Evolutionary conservation across 2,888 invertebrate genomes (phyloP).

Genomic region (Yponomeuta evonymella): DNA sequence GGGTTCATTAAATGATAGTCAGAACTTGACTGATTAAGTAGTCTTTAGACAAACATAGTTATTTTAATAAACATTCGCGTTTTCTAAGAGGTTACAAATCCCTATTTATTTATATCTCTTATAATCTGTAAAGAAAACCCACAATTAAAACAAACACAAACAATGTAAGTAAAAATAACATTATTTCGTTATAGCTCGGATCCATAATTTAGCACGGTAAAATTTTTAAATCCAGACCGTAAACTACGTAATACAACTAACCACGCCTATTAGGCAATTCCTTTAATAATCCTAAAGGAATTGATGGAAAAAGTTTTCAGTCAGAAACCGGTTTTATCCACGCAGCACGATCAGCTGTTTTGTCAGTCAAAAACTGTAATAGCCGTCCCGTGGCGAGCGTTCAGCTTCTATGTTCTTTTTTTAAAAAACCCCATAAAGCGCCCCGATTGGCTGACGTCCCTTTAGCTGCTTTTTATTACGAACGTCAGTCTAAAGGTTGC

Average conservation of each 20-base stretch:
- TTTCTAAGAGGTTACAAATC: too few species aligned
- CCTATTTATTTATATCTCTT: too few species aligned
- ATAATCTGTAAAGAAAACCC: too few species aligned
- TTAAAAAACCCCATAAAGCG: background rate
- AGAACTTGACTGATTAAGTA: too few species aligned
- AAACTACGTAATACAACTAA: background rate
- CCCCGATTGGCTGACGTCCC: background rate
- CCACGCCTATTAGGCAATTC: background rate
- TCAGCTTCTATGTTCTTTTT: background rate
- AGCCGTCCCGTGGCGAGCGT: background rate
- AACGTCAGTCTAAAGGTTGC: background rate
- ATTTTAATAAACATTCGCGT: too few species aligned
- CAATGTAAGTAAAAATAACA: too few species aligned
- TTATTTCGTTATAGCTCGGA: too few species aligned
- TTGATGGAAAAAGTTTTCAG: background rate
- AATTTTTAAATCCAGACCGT: background rate
- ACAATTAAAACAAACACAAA: too few species aligned
- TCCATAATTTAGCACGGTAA: background rate
- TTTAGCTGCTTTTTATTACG: background rate
- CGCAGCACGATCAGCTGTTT: slow-evolving; percentile 9
- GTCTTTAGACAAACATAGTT: too few species aligned
- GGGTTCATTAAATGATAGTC: too few species aligned
- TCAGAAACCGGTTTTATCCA: background rate
- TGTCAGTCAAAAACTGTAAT: slow-evolving; percentile 8
- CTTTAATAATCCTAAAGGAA: background rate